Percentiles rank a stretch among this genome's conserved stretches.
Evolutionary conservation across 2,888 invertebrate species (phyloP).

Genomic region (Phyllotreta cruciferae): DNA sequence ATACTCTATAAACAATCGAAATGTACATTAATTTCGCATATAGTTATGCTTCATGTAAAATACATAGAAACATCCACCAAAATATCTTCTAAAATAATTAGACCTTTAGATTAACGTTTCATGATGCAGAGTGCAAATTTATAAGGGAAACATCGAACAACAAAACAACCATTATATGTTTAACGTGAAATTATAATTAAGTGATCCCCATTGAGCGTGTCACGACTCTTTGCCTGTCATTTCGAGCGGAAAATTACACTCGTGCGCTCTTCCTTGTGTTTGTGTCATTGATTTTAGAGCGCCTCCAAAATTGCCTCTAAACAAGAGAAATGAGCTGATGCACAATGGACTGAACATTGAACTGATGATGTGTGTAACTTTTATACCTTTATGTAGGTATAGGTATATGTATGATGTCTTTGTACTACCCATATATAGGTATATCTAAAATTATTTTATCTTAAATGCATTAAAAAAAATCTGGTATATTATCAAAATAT

Average conservation of each 20-base stretch:
- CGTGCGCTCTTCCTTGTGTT: slow-evolving; percentile 28
- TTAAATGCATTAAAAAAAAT: too few species aligned
- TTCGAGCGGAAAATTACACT: slow-evolving; percentile 35
- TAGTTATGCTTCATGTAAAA: too few species aligned
- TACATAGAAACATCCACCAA: too few species aligned
- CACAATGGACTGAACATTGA: slow-evolving; percentile 4
- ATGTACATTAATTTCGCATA: too few species aligned
- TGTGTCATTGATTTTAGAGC: slow-evolving; percentile 32
- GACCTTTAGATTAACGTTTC: too few species aligned
- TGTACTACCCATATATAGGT: too few species aligned
- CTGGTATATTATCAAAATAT: too few species aligned
- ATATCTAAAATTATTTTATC: too few species aligned
- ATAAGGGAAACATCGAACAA: slow-evolving; percentile 7
- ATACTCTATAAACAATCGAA: too few species aligned
- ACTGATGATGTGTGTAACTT: too few species aligned
- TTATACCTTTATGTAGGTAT: not conserved
- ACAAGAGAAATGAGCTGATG: slow-evolving; percentile 5
- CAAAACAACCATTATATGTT: slow-evolving; percentile 9
- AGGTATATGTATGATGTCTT: not conserved
- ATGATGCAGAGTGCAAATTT: slow-evolving; percentile 11
- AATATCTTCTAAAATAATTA: too few species aligned
- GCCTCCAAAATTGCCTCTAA: not conserved
- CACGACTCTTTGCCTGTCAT: slow-evolving; percentile 33
- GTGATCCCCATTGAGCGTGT: slow-evolving; percentile 27
- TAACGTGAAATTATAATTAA: slow-evolving; percentile 30